phyloP scores from a whole-genome alignment of 2,797 vertebrate genomes.

The Hirundo rustica region DNA sequence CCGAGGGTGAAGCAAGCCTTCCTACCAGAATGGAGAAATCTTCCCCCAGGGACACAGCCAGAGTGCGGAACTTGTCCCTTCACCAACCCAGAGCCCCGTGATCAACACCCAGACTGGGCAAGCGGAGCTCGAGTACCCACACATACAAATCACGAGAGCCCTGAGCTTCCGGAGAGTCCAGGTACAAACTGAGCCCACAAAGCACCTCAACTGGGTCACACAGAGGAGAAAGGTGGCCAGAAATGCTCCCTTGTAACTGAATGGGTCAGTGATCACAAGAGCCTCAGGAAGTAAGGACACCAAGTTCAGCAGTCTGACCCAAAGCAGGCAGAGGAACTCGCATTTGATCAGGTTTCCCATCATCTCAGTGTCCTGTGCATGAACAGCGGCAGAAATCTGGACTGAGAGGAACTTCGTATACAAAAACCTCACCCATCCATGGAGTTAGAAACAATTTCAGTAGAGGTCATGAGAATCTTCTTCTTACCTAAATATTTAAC shows the following conservation, averaged over 20 bases:
- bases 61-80: neutral
- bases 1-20: neutral
- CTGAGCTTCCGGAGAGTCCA: neutral
- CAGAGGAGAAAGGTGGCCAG: neutral
- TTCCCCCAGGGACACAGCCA: neutral
- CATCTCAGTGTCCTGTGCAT: neutral
- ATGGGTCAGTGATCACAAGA: neutral
- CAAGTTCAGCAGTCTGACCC: neutral
- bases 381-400: neutral
- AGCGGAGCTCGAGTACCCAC: neutral
- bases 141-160: neutral
- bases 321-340: neutral
- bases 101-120: neutral
- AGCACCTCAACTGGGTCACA: neutral
- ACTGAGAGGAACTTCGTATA: neutral
- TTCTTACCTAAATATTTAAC: neutral
- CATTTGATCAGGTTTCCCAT: neutral
- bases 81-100: neutral
- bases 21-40: neutral
- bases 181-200: neutral
- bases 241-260: neutral
- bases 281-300: neutral
- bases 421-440: neutral
- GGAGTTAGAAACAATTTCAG: neutral
- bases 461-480: neutral